phyloP scores from a whole-genome alignment of 2,888 invertebrate species.

The Caenorhabditis becei region DNA sequence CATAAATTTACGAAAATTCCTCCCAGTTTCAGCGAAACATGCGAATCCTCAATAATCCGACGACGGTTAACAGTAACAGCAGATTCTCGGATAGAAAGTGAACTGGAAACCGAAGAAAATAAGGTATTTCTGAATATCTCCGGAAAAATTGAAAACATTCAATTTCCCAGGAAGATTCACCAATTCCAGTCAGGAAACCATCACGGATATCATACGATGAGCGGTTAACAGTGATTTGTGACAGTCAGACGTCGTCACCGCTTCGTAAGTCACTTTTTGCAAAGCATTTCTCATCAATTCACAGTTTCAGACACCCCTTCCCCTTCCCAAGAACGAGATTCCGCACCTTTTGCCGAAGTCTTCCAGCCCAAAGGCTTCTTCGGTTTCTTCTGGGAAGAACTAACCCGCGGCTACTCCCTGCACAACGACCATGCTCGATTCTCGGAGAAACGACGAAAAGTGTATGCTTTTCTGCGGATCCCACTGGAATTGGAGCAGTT shows the following conservation, averaged over 20 bases:
- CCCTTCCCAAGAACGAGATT: slow-evolving; percentile 38
- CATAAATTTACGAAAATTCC: not conserved
- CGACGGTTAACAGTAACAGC: slow-evolving; percentile 16
- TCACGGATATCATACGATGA: slow-evolving; percentile 61
- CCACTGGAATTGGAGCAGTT: slow-evolving; percentile 89
- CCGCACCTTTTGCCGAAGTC: slow-evolving; percentile 34
- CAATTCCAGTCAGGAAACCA: slow-evolving; percentile 45
- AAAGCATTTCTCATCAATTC: not conserved
- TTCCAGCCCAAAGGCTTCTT: slow-evolving; percentile 62
- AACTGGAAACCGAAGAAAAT: slow-evolving; percentile 45
- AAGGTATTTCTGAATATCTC: not conserved
- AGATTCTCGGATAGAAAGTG: slow-evolving; percentile 16
- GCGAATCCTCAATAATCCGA: slow-evolving; percentile 20
- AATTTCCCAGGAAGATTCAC: slow-evolving; percentile 13
- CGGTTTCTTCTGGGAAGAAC: slow-evolving; percentile 76
- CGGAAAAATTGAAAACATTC: not conserved
- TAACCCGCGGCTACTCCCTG: slow-evolving; percentile 88
- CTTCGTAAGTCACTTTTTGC: slow-evolving; percentile 29
- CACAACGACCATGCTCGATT: slow-evolving; percentile 97
- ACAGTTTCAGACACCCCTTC: slow-evolving; percentile 59
- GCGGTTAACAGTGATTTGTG: slow-evolving; percentile 60
- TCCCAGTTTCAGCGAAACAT: slow-evolving; percentile 23
- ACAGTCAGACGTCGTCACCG: slow-evolving; percentile 47
- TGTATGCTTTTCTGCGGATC: slow-evolving; percentile 95
- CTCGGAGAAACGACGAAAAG: slow-evolving; percentile 92